phyloP scores from a whole-genome alignment of 2,113 vertebrate genomes.

The Etheostoma spectabile region DNA sequence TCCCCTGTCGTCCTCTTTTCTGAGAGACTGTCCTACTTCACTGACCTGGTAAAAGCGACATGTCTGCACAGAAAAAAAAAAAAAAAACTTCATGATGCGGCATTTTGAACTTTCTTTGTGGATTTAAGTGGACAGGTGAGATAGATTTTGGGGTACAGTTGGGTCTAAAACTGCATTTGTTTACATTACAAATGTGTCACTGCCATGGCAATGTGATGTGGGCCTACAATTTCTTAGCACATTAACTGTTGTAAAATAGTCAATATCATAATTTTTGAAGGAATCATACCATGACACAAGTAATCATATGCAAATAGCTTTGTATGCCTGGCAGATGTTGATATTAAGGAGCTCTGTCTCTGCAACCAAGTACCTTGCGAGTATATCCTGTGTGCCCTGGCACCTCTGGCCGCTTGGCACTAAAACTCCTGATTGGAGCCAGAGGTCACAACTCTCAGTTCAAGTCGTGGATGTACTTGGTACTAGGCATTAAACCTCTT shows the following conservation, averaged over 20 bases:
- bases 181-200: background rate
- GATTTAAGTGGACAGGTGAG: conserved; percentile 1
- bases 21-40: conserved; percentile 75
- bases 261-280: background rate
- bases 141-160: conserved; percentile 1
- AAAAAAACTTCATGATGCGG: conserved; percentile 57
- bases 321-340: background rate
- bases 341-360: background rate
- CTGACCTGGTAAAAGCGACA: conserved; percentile 69
- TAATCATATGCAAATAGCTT: background rate
- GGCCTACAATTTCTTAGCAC: background rate
- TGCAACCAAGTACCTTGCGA: background rate
- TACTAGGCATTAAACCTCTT: background rate
- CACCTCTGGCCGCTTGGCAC: conserved; percentile 33
- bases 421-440: conserved; percentile 26
- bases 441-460: conserved; percentile 25
- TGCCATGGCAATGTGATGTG: background rate
- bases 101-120: conserved; percentile 50
- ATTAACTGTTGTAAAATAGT: background rate
- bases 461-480: conserved; percentile 13
- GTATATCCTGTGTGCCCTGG: conserved; percentile 13
- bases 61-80: conserved; percentile 47
- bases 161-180: background rate
- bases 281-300: background rate
- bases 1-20: conserved; percentile 69